Conservation (phyloP, 2,113 vertebrate species). For the Eulacestoma nigropectus region DNA sequence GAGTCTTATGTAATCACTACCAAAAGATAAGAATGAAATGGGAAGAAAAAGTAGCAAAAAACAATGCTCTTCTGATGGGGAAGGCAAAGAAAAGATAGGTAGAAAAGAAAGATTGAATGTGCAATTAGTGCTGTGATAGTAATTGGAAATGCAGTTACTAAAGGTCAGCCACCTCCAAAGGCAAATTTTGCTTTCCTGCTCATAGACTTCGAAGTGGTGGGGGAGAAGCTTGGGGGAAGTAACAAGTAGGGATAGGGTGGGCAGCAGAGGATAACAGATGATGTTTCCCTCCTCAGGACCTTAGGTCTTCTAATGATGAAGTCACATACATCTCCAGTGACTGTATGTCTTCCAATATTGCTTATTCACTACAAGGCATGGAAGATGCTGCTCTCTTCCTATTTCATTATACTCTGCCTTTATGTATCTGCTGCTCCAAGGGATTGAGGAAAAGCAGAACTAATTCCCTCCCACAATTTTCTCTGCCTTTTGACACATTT, state of each 20-base stretch:
- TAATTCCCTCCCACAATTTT: background rate
- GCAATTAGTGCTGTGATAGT: background rate
- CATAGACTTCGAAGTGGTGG: background rate
- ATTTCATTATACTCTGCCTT: background rate
- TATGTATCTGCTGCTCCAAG: accelerated
- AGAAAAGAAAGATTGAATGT: background rate
- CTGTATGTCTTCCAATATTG: background rate
- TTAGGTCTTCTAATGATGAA: background rate
- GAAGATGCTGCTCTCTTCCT: background rate
- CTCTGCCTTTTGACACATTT: background rate
- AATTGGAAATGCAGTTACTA: background rate
- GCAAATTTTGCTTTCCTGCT: background rate
- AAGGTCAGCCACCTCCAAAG: background rate
- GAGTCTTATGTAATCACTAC: background rate
- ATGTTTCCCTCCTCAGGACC: background rate
- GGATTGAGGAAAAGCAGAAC: background rate
- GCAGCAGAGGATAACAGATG: background rate
- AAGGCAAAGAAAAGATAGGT: background rate
- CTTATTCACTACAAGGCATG: background rate
- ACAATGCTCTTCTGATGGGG: background rate
- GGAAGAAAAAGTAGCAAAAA: background rate
- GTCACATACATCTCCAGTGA: background rate
- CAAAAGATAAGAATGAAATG: background rate
- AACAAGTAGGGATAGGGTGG: background rate
- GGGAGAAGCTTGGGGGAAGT: background rate